Evolutionary conservation across 2,797 vertebrate genomes (phyloP).

Genomic region (Poeciliopsis gracilis): DNA sequence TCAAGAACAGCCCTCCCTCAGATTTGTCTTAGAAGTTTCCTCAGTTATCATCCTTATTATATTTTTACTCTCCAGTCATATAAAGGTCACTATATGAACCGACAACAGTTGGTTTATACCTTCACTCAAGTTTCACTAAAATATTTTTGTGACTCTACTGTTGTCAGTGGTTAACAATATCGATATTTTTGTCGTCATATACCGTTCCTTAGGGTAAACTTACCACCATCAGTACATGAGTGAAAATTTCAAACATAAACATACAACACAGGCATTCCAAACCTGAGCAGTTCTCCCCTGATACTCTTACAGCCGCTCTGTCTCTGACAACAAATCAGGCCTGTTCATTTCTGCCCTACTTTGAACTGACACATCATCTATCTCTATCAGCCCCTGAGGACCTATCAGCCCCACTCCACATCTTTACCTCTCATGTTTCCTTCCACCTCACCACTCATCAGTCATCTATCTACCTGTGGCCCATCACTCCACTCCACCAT

Average conservation of each 20-base stretch:
- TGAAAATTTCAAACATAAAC: conserved; percentile 6
- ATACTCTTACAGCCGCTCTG: conserved; percentile 25
- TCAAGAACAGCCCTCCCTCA: background rate
- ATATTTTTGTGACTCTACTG: background rate
- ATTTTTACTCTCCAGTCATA: background rate
- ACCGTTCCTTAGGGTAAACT: background rate
- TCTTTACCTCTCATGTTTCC: conserved; percentile 62
- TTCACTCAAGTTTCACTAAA: background rate
- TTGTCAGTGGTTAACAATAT: background rate
- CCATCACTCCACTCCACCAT: conserved; percentile 51
- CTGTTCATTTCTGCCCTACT: conserved; percentile 55
- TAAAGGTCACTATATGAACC: background rate
- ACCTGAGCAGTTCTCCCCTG: conserved; percentile 9
- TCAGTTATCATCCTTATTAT: background rate
- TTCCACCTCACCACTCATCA: conserved; percentile 65
- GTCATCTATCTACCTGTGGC: conserved; percentile 72
- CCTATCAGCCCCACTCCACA: conserved; percentile 67
- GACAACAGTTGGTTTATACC: background rate
- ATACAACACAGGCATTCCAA: conserved; percentile 2
- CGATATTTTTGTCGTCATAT: background rate
- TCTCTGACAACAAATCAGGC: conserved; percentile 45
- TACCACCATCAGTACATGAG: background rate
- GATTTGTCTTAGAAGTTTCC: background rate
- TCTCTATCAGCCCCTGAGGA: conserved; percentile 65
- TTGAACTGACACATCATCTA: conserved; percentile 67